Base-by-base conservation (phyloP, 2,113 vertebrate species). In the Phrynosoma platyrhinos region DNA sequence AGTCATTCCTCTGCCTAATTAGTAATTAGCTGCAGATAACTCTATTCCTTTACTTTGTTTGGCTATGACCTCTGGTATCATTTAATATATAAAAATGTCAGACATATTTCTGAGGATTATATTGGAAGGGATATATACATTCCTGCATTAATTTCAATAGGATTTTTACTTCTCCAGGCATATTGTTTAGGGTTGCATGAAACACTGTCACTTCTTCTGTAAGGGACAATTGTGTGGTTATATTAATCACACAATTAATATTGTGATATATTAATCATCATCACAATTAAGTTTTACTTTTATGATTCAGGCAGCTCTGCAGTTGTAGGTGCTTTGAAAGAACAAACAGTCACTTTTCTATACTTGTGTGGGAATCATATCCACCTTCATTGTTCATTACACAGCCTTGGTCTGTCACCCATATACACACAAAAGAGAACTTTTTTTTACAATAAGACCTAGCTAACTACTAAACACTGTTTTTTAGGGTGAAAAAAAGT, bases 311-410 rank as follows among this genome's bases (percentile, higher is more conserved):
- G 82, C 78, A 36, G 42, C 77, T 84, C 10, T 4, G 42, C 52
- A 2, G 89, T 89, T 89, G 20, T 76, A 79, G 16, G 2, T 74
- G 25, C 14, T 8, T 88, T 88, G 47, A 87, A 90, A 85, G 78
- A 81, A 20, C 0, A 23, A 71, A 62, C 72, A 87, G 64, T 69
- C 85, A 71, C 74, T 18, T 91, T 92, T 52, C 36, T 27, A 90
- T 1, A 5, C 13, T 62, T 85, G 78, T 77, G n/a, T 88, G 79
- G 85, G 25, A 91, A 16, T 0, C 0, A 9, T 86, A 83, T 4
- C 84, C 90, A 85, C 87, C 87, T 83, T 93, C 55, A 85, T 92
- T 91, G 79, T 90, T 75, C 25, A 87, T 88, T 88, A 42, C 23
- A 88, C 85, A 83, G 6, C 2, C 21, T 40, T 58, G 86, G 72